Evolutionary conservation across 2,888 invertebrate species (phyloP).

Genomic region (Drosophila aldrichi): DNA sequence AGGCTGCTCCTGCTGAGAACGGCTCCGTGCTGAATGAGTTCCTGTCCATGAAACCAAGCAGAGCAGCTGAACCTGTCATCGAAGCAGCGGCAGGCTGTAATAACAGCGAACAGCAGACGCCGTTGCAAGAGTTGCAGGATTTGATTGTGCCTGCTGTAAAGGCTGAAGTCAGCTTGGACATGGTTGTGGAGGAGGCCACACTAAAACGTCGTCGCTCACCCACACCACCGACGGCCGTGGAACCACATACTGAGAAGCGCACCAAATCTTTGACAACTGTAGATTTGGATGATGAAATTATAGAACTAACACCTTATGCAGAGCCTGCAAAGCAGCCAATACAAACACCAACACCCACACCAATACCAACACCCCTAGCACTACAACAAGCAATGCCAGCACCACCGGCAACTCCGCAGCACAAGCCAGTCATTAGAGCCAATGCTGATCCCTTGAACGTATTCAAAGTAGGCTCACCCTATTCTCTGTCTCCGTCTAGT

Average conservation of each 20-base stretch:
- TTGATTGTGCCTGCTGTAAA: constrained; percentile 10
- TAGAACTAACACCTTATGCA: constrained; percentile 41
- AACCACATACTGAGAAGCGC: constrained; percentile 26
- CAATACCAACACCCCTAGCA: neutral
- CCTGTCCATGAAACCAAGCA: constrained; percentile 42
- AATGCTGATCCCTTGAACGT: neutral
- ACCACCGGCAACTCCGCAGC: constrained; percentile 3
- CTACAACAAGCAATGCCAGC: neutral
- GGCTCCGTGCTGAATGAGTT: constrained; percentile 60
- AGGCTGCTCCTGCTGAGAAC: constrained; percentile 37
- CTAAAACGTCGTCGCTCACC: constrained; percentile 61
- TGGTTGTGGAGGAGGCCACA: constrained; percentile 20
- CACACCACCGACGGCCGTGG: constrained; percentile 42
- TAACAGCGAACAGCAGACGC: constrained; percentile 10
- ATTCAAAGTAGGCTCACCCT: constrained; percentile 45
- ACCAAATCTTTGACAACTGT: constrained; percentile 5
- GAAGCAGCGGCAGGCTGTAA: constrained; percentile 8
- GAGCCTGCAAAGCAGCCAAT: constrained; percentile 11
- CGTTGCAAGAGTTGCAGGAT: constrained; percentile 3
- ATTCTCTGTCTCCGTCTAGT: constrained; percentile 21
- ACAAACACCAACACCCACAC: neutral
- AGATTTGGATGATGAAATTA: constrained; percentile 48
- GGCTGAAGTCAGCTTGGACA: constrained; percentile 8
- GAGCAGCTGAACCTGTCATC: constrained; percentile 18
- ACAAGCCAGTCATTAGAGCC: constrained; percentile 13